A percentile compares a stretch with the other conserved stretches of the same genome.
Conservation (phyloP, 1,140 invertebrate genomes). For the Marisa cornuarietis region DNA sequence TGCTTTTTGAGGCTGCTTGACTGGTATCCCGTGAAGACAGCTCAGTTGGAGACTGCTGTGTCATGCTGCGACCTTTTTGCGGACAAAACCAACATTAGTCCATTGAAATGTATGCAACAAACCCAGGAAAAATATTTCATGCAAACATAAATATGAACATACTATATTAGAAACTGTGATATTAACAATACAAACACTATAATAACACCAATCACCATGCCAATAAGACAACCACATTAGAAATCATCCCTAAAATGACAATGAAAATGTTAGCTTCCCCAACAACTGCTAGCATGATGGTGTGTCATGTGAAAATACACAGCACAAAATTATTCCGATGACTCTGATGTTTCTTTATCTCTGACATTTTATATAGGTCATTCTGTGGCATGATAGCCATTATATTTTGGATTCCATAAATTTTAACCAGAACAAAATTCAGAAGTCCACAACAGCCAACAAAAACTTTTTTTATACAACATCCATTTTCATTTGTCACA, state of each 20-base stretch:
- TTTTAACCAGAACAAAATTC: not conserved
- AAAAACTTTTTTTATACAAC: not conserved
- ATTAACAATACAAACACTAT: not conserved
- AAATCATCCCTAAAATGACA: not conserved
- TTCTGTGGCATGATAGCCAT: no score
- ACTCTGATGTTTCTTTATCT: no score
- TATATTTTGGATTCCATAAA: not conserved
- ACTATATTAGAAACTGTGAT: not conserved
- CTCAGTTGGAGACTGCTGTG: constrained; percentile 11
- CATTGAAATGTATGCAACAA: not conserved
- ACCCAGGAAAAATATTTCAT: not conserved
- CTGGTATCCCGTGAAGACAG: not conserved
- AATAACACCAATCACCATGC: not conserved
- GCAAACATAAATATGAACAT: not conserved
- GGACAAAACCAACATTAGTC: no score
- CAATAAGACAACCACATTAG: not conserved
- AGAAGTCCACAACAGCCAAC: not conserved
- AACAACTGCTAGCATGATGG: no score
- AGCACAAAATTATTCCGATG: no score
- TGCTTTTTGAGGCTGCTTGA: constrained; percentile 13
- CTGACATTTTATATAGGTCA: no score
- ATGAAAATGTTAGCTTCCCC: not conserved
- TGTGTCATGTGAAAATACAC: no score
- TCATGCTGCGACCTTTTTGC: not conserved
- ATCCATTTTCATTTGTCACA: not conserved